Conservation (phyloP, 64 coral and sea anemone species). For the Anthopleura sola region DNA sequence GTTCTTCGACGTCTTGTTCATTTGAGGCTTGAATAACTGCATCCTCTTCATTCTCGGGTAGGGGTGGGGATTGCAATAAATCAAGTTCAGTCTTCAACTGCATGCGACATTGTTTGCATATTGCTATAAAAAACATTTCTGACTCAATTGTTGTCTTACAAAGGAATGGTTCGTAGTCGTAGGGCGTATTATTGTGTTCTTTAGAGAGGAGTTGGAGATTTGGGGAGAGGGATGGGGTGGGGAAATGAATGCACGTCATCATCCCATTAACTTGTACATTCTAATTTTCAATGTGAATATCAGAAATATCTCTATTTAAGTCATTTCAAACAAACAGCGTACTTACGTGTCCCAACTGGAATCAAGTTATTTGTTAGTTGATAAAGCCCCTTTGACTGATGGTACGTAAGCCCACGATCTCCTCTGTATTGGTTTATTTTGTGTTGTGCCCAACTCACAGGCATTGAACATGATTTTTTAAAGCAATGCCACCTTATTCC, state of each 20-base stretch:
- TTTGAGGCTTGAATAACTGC: background rate
- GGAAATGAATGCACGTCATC: too few species aligned
- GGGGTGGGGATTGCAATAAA: slow-evolving; percentile 2
- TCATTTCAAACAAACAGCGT: too few species aligned
- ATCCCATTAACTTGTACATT: too few species aligned
- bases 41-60: slow-evolving; percentile 16
- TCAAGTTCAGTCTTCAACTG: slow-evolving; percentile 10
- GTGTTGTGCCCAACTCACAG: slow-evolving; percentile 30
- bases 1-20: background rate
- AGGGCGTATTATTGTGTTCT: too few species aligned
- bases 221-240: too few species aligned
- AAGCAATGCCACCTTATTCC: slow-evolving; percentile 42
- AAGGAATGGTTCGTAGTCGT: too few species aligned
- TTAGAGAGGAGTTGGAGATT: too few species aligned
- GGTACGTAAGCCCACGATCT: slow-evolving; percentile 16
- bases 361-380: slow-evolving; percentile 17
- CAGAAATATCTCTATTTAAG: too few species aligned
- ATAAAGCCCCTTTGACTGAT: slow-evolving; percentile 33
- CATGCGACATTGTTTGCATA: slow-evolving; percentile 20
- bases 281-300: too few species aligned
- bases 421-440: slow-evolving; percentile 22
- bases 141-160: background rate
- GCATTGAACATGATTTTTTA: slow-evolving; percentile 47
- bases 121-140: slow-evolving; percentile 1
- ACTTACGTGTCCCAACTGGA: slow-evolving; percentile 63